Base-by-base conservation (phyloP, 2,888 invertebrate species). In the Chloroclysta siterata region DNA sequence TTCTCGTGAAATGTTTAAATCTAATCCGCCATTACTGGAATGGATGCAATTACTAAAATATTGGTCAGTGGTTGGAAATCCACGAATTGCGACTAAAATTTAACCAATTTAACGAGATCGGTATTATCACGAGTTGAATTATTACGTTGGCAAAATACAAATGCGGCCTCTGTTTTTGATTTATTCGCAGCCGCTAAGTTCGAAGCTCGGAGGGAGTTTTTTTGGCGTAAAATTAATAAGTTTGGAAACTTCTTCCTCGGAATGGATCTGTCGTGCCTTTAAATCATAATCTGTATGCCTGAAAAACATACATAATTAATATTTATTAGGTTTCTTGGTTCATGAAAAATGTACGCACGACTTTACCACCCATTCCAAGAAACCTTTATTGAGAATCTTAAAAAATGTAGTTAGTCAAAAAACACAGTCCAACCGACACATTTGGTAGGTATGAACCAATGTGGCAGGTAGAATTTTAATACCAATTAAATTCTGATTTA, bases 131-230 rank as follows among this genome's bases (percentile, higher is more conserved):
- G 72, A 71, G 71, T 65, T 69, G 68, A 72, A 72, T 72, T 36
- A 74, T 76, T 73, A 72, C 73, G 72, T 68, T 70, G 63, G 65
- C 67, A 68, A 72, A 75, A 72, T 74, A 71, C 72, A 73, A 74
- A 79, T 78, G 74, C 72, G 77, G 72, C 66, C 67, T 70, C 66
- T 75, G 72, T 73, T 70, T 78, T 70, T 76, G 76, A 81, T 80
- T 80, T 80, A 79, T 78, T 73, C 73, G 69, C 68, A 60, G 46
- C 70, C 73, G 65, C 72, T 66, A 74, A 75, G 66, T 77, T 77
- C 73, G 72, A 77, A 74, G 75, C 71, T 74, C 71, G 66, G 71
- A 71, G 68, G 71, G 69, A 72, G 66, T 70, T 74, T 75, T 33
- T 72, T 66, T 67, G 56, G 59, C 68, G 65, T 67, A 73, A 73